These are phyloP conservation scores for Fragum fragum DNA, from an alignment of 2,888 invertebrate genomes.

Conservation along the genomic window DNA sequence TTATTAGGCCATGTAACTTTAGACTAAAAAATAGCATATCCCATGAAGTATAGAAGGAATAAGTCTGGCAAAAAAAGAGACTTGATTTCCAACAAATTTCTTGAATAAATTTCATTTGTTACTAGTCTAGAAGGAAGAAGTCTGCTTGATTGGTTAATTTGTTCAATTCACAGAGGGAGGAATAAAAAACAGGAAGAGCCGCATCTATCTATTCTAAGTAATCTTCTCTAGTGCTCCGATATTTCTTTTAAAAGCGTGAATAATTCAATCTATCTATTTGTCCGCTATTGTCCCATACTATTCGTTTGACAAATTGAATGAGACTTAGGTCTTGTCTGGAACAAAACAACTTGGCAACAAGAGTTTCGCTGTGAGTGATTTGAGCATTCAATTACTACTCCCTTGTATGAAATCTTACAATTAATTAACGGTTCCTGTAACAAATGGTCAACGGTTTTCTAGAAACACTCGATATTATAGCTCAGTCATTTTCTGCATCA, in stretches of 20 bases:
- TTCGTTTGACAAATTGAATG: constrained; percentile 29
- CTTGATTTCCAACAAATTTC: constrained; percentile 5
- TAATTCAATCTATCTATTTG: constrained; percentile 30
- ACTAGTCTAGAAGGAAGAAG: constrained; percentile 12
- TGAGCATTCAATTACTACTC: constrained; percentile 2
- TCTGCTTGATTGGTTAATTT: constrained; percentile 27
- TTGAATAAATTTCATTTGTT: constrained; percentile 15
- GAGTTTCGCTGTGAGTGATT: constrained; percentile 11
- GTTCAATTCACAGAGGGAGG: constrained; percentile 4
- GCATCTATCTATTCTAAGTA: constrained; percentile 6
- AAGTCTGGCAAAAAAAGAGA: constrained; percentile 4
- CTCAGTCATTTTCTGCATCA: too few relatives aligned
- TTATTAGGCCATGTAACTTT: too few relatives aligned
- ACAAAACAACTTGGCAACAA: neutral
- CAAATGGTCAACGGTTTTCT: neutral
- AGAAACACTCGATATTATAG: too few relatives aligned
- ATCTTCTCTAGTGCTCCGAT: constrained; percentile 1
- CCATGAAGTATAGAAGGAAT: too few relatives aligned
- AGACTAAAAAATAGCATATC: too few relatives aligned
- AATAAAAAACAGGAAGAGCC: neutral
- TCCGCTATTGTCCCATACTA: constrained; percentile 22
- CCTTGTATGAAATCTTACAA: neutral
- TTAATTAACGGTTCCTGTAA: neutral
- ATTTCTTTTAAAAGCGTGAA: constrained; percentile 27
- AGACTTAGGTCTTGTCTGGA: constrained; percentile 1